Evolutionary conservation across 2,797 vertebrate genomes (phyloP), one percentile per base, ranked within the genome.

Genomic region (Microctenopoma lineatum): DNA sequence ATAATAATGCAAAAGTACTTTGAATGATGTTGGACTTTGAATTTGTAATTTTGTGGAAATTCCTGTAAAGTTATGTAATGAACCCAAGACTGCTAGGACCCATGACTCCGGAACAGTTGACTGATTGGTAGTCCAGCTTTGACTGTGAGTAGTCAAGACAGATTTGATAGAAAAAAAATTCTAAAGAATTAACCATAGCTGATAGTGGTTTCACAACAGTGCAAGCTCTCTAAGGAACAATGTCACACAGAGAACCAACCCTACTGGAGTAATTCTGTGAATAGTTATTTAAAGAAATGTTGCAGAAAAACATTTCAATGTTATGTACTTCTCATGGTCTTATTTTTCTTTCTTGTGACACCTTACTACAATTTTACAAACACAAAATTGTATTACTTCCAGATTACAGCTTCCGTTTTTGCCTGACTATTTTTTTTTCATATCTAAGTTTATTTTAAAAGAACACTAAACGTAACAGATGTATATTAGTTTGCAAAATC

Each of bases 271-370:
- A 36, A 42, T 88, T 84, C 77, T 69, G 45, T 18, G 77, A 87
- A 87, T 5, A 56, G 65, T 58, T 79, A 77, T 84, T 79, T 66
- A 51, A 62, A 45, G 52, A 72, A 75, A 56, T 59, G 32, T 59
- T 50, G 29, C 71, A 66, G 38, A 75, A 75, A 72, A 81, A 76
- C 41, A 65, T 76, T 21, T 53, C 25, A 65, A 14, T 53, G 42
- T 74, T 73, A 44, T 64, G 29, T 59, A 32, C 46, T 80, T 69
- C 14, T 47, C 14, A 57, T 69, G 67, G 39, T 11, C 55, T 38
- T 32, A 76, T 41, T 15, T 41, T 9, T 18, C 45, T 51, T 50
- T 73, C 2, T 61, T 70, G n/a, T 26, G 65, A 76, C 74, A 80
- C 3, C 15, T 29, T 64, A 75, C 64, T 59, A 66, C n/a, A 6